These are phyloP conservation scores for Cylloceria caligata DNA, from an alignment of 2,888 invertebrate species.

Conservation along the genomic window DNA sequence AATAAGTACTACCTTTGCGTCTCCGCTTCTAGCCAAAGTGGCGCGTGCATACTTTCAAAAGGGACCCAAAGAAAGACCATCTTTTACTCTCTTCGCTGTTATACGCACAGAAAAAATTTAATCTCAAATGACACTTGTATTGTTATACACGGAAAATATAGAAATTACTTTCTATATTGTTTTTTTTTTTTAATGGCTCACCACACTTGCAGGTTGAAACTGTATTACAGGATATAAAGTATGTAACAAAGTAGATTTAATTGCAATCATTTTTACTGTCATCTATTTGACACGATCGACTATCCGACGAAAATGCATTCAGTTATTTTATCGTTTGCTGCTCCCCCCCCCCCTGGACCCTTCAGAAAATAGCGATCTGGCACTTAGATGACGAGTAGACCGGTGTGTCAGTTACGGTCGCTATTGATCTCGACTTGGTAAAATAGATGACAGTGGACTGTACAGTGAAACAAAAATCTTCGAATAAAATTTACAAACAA, in stretches of 20 bases:
- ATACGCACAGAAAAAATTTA: slow-evolving; percentile 8
- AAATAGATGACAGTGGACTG: too few species aligned
- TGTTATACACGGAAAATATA: not conserved
- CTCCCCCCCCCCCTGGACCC: too few species aligned
- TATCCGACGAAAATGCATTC: too few species aligned
- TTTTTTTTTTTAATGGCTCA: not conserved
- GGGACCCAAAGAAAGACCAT: not conserved
- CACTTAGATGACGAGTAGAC: too few species aligned
- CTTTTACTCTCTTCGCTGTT: not conserved
- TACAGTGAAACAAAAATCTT: too few species aligned
- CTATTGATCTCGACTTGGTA: too few species aligned
- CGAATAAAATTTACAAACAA: too few species aligned
- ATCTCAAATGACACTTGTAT: not conserved
- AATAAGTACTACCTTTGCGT: slow-evolving; percentile 40
- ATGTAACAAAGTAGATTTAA: not conserved
- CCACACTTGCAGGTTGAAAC: not conserved
- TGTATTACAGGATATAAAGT: not conserved
- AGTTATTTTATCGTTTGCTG: too few species aligned
- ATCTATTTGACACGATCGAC: too few species aligned
- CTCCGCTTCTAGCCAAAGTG: slow-evolving; percentile 10
- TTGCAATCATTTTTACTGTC: too few species aligned
- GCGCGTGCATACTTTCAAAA: not conserved
- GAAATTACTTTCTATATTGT: not conserved
- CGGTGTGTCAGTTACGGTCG: too few species aligned
- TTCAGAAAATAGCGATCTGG: too few species aligned